Evolutionary conservation across 2,113 vertebrate genomes (phyloP).

Genomic region (Synchiropus splendidus): DNA sequence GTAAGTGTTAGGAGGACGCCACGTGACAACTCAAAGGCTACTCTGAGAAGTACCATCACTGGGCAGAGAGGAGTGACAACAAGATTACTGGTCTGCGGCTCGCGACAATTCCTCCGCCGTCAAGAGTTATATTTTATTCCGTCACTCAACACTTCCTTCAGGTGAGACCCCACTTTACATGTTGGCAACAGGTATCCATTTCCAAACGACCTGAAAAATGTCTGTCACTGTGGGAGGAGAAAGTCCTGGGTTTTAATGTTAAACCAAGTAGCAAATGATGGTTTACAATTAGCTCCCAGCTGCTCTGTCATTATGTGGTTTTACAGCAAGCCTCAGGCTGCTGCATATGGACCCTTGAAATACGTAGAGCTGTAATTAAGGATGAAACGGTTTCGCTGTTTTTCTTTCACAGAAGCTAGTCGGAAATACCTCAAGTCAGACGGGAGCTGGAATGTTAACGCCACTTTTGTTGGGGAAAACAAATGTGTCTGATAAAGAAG

Average conservation of each 20-base stretch:
- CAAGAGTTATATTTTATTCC: too few species aligned
- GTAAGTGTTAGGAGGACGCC: too few species aligned
- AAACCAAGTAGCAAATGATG: constrained; percentile 62
- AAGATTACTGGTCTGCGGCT: too few species aligned
- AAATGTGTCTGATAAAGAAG: constrained; percentile 1
- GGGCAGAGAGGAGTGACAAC: too few species aligned
- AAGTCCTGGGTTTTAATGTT: constrained; percentile 47
- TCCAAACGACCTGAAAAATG: constrained; percentile 18
- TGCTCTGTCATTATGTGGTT: constrained; percentile 61
- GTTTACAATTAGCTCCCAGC: constrained; percentile 56
- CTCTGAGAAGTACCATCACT: too few species aligned
- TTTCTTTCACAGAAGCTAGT: constrained; percentile 49
- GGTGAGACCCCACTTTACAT: too few species aligned
- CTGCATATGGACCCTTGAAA: constrained; percentile 48
- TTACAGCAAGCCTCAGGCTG: constrained; percentile 51
- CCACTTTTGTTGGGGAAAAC: constrained; percentile 2
- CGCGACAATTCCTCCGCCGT: too few species aligned
- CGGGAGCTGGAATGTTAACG: constrained; percentile 17
- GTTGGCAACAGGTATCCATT: constrained; percentile 2
- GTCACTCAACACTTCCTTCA: too few species aligned
- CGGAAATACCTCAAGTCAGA: constrained; percentile 32
- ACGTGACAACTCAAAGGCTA: too few species aligned
- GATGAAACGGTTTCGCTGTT: constrained; percentile 35
- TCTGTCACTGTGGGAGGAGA: constrained; percentile 42
- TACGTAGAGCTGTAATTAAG: constrained; percentile 59